Evolutionary conservation across 2,113 vertebrate genomes (phyloP).

Genomic region (Emydura subglobosa): DNA sequence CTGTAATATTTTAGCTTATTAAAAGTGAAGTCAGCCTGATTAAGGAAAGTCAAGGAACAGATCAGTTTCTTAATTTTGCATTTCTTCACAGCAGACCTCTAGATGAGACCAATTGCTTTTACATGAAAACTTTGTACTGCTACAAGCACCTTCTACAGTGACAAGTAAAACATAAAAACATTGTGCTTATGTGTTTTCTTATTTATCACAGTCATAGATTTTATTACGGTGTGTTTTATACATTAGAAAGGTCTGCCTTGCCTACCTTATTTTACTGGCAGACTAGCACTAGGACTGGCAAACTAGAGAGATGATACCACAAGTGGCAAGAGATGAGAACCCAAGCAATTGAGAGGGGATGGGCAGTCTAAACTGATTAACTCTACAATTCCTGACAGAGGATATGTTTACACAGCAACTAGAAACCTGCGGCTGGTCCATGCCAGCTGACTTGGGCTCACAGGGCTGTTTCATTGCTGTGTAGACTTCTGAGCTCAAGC

Average conservation of each 20-base stretch:
- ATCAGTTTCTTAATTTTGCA: neutral
- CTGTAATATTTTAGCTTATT: too few relatives aligned
- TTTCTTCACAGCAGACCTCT: neutral
- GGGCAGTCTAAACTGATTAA: neutral
- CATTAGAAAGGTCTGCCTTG: neutral
- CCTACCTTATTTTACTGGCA: constrained; percentile 21
- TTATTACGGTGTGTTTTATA: neutral
- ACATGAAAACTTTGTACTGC: neutral
- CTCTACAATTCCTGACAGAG: neutral
- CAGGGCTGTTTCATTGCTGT: neutral
- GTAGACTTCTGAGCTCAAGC: neutral
- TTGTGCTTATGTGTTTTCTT: neutral
- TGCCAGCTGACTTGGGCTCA: neutral
- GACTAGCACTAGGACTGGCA: neutral
- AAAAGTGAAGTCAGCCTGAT: neutral
- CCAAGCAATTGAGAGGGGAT: neutral
- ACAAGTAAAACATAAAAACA: neutral
- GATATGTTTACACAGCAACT: neutral
- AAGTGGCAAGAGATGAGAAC: neutral
- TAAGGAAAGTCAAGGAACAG: neutral
- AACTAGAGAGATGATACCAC: neutral
- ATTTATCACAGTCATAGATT: neutral
- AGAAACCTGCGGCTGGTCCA: neutral
- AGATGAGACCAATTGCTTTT: neutral
- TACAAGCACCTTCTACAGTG: neutral